These are phyloP conservation scores for Bilobella aurantiaca DNA, from an alignment of 1,140 invertebrate genomes.

Conservation along the genomic window DNA sequence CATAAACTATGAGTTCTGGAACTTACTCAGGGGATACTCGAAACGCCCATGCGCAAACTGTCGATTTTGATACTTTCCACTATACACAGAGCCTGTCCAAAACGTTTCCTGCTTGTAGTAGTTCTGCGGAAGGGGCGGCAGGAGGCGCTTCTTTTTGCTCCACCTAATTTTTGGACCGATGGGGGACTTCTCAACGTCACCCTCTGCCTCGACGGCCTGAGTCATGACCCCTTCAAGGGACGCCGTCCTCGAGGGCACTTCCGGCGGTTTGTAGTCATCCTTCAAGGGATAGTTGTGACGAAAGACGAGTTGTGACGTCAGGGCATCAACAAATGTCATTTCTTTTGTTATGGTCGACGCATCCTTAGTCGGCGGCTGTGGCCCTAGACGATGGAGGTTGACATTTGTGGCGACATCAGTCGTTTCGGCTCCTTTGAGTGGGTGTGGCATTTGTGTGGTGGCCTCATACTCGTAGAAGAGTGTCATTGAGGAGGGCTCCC, in stretches of 20 bases:
- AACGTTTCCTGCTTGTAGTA: conserved; percentile 23
- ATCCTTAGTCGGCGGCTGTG: not conserved
- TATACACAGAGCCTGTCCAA: conserved; percentile 17
- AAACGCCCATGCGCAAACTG: conserved; percentile 16
- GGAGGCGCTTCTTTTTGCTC: conserved; percentile 4
- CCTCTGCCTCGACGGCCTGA: not conserved
- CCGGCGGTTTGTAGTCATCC: conserved; percentile 13
- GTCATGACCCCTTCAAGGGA: not conserved
- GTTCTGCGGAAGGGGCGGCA: conserved; percentile 14
- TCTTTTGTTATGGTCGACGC: conserved; percentile 2
- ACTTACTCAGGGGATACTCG: conserved; percentile 14
- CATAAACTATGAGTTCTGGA: not conserved
- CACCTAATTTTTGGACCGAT: conserved; percentile 18
- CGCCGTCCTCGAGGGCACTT: not conserved
- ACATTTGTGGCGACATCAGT: conserved; percentile 1
- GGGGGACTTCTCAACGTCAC: not conserved
- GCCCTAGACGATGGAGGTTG: not conserved
- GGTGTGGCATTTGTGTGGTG: not conserved
- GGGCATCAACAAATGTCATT: not conserved
- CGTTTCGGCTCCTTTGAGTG: not conserved
- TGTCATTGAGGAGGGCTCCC: conserved; percentile 17
- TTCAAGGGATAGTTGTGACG: conserved; percentile 13
- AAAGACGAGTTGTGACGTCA: conserved; percentile 8
- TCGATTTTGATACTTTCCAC: conserved; percentile 16
- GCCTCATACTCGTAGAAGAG: conserved; percentile 13